Conservation (phyloP, 2,888 invertebrate species). For the Dryobotodes eremita region DNA sequence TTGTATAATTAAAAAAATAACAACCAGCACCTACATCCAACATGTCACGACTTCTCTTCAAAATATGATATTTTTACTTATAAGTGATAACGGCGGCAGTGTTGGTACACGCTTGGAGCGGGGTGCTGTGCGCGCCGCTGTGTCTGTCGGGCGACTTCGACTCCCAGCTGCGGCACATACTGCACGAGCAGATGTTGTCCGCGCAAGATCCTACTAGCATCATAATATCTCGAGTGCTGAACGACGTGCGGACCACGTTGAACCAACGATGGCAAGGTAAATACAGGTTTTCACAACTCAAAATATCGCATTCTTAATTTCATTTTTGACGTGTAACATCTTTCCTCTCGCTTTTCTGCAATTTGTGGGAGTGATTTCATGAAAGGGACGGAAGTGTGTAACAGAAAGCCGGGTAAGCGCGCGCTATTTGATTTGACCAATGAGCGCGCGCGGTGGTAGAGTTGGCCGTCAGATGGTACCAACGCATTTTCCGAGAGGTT, state of each 20-base stretch:
- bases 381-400: too few relatives aligned
- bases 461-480: too few relatives aligned
- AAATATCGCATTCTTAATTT: background rate
- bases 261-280: constrained; percentile 32
- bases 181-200: background rate
- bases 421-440: too few relatives aligned
- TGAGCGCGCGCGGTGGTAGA: too few relatives aligned
- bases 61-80: background rate
- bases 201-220: background rate
- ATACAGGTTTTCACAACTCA: background rate
- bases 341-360: too few relatives aligned
- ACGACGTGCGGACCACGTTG: constrained; percentile 22
- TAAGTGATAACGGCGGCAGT: constrained; percentile 15
- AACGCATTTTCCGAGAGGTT: too few relatives aligned
- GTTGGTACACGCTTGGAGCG: background rate
- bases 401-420: too few relatives aligned
- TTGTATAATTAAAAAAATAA: too few relatives aligned
- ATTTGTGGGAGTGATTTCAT: too few relatives aligned
- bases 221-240: background rate
- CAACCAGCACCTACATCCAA: too few relatives aligned
- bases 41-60: too few relatives aligned
- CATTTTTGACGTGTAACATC: background rate
- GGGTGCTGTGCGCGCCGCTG: background rate
- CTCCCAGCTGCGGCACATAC: constrained; percentile 25
- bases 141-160: constrained; percentile 36